A percentile compares a stretch with the other conserved stretches of the same genome.
These are phyloP conservation scores for Australoheros scitulus DNA, from an alignment of 2,113 vertebrate species.

Conservation along the genomic window DNA sequence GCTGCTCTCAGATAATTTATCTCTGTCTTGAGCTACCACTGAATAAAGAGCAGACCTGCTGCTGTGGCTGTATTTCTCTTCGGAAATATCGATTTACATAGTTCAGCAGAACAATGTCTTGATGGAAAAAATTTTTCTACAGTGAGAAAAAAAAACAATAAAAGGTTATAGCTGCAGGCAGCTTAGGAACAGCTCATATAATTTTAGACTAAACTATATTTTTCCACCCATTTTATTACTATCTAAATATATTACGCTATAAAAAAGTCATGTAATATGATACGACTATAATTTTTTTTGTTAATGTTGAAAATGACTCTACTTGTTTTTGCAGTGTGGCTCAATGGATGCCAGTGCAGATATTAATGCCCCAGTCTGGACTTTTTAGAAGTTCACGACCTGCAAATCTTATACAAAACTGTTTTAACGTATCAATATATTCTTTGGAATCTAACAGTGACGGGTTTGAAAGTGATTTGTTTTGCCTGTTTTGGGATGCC, in stretches of 20 bases:
- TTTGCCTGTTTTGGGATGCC: not conserved
- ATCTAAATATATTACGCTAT: slow-evolving; percentile 20
- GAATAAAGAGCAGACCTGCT: slow-evolving; percentile 64
- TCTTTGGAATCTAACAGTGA: not conserved
- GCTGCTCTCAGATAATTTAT: slow-evolving; percentile 67
- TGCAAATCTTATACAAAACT: not conserved
- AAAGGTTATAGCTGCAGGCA: slow-evolving; percentile 8
- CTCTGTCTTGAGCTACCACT: slow-evolving; percentile 55
- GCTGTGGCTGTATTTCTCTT: slow-evolving; percentile 54
- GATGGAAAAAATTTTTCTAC: slow-evolving; percentile 30
- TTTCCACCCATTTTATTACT: slow-evolving; percentile 28
- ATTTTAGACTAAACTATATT: slow-evolving; percentile 44
- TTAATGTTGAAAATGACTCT: not conserved
- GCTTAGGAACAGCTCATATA: slow-evolving; percentile 30
- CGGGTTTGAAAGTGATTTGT: not conserved
- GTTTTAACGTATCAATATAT: not conserved
- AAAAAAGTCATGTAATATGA: slow-evolving; percentile 5
- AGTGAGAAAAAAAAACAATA: slow-evolving; percentile 13
- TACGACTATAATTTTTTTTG: not conserved
- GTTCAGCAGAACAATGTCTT: slow-evolving; percentile 56
- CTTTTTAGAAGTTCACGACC: not conserved
- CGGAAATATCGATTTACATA: slow-evolving; percentile 66
- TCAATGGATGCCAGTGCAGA: not conserved
- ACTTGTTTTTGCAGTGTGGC: not conserved
- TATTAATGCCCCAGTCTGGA: too few species aligned